These are phyloP conservation scores for Sthenelais limicola DNA, from an alignment of 2,888 invertebrate genomes.

Conservation along the genomic window DNA sequence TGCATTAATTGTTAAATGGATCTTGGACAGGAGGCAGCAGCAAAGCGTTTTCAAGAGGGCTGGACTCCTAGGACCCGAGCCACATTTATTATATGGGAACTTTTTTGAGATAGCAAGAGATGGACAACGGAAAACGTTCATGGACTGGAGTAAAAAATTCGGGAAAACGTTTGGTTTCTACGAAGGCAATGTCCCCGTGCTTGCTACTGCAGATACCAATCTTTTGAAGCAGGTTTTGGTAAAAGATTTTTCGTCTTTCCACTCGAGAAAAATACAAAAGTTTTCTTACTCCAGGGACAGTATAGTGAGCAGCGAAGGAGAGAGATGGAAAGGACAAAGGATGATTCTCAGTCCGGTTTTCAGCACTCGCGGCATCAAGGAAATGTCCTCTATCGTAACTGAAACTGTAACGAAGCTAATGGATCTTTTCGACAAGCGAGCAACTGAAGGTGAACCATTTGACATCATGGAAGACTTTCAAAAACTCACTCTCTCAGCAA, in stretches of 20 bases:
- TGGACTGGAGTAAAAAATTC: slow-evolving; percentile 24
- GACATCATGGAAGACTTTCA: slow-evolving; percentile 30
- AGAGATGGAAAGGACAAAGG: slow-evolving; percentile 74
- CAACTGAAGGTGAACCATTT: slow-evolving; percentile 5
- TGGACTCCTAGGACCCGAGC: slow-evolving; percentile 37
- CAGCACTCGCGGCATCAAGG: slow-evolving; percentile 73
- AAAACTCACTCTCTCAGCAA: slow-evolving; percentile 8
- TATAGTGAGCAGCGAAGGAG: neutral
- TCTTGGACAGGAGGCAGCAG: neutral
- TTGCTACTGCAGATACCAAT: slow-evolving; percentile 37
- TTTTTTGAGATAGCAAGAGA: neutral
- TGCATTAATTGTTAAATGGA: neutral
- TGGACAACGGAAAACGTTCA: neutral
- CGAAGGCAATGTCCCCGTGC: slow-evolving; percentile 14
- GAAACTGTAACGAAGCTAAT: slow-evolving; percentile 1
- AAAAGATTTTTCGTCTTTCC: slow-evolving; percentile 36
- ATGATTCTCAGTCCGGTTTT: slow-evolving; percentile 74
- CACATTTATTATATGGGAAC: slow-evolving; percentile 14
- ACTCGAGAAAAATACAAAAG: slow-evolving; percentile 9
- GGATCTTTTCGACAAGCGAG: neutral
- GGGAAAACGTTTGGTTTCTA: slow-evolving; percentile 36
- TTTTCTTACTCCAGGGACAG: slow-evolving; percentile 6
- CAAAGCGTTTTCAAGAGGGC: neutral
- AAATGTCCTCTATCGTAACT: slow-evolving; percentile 55
- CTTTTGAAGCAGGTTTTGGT: slow-evolving; percentile 35